Evolutionary conservation across 2,888 invertebrate species (phyloP), one percentile per base, ranked within the genome.

Genomic region (Autographa gamma): DNA sequence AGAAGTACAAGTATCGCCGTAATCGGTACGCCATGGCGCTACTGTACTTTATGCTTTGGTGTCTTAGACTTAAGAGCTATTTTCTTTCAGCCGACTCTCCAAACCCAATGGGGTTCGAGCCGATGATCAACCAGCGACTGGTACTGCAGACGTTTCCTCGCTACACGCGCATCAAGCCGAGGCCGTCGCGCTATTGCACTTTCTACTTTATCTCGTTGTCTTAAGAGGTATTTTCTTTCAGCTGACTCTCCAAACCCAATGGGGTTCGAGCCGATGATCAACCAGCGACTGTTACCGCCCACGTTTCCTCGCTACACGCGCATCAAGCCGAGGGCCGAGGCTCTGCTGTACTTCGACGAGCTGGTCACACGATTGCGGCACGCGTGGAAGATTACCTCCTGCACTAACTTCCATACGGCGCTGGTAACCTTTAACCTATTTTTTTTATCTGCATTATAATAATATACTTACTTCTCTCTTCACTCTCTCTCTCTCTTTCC

Each of bases 61-160:
- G 4, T 13, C 11, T 13, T 43, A 2, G 14, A 3, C 43, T 43
- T 16, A 43, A 43, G 43, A 14, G 41, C 14, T 41, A 43, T 16
- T 43, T 16, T 16, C 16, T 73, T 80, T 2, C 86, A 97, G 97
- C 96, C 18, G 97, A 97, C 84, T 96, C 97, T 75, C 97, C 97
- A 9, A 97, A 97, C 89, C 97, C 97, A n/a, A 97, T 98, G 96
- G 99, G 99, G 0, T 99, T 99, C 93, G 99, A 99, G 88, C 99
- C 99, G 4, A 97, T 99, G 92, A 98, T 99, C 59, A 99, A 99
- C 95, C 99, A 99, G 93, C 97, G 99, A 59, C 96, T 99, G 63
- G 96, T 99, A 68, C 99, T 99, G 16, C 99, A 99, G 0, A 99
- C 99, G 19, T 99, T 99, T 96, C 99, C 99, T 0, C 97, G 99